Conservation (phyloP, 2,113 vertebrate genomes). For the Spheniscus mendiculus region DNA sequence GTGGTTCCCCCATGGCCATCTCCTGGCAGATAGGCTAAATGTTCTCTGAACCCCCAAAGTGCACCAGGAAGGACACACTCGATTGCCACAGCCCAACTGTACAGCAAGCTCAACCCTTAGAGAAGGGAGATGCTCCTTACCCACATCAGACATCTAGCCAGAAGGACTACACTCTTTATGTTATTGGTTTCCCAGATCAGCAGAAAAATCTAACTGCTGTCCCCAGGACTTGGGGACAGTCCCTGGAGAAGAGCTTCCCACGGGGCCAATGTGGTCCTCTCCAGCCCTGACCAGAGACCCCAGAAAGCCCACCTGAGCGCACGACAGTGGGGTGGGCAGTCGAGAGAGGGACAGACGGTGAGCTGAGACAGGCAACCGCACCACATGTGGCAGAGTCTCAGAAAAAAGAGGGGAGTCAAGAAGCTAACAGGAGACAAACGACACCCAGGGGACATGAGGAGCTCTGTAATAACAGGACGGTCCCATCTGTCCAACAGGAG, state of each 20-base stretch:
- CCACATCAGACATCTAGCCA: neutral
- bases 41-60: neutral
- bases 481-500: neutral
- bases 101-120: neutral
- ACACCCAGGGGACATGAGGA: neutral
- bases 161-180: neutral
- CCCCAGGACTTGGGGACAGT: neutral
- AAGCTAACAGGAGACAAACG: neutral
- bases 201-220: neutral
- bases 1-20: neutral
- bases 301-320: neutral
- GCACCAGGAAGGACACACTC: neutral
- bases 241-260: neutral
- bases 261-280: neutral
- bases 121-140: neutral
- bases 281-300: neutral
- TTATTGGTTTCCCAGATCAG: neutral
- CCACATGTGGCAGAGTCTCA: neutral
- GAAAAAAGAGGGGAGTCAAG: neutral
- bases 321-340: neutral
- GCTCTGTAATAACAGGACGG: rapidly evolving
- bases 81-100: neutral
- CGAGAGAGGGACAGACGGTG: neutral
- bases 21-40: neutral
- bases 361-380: neutral